Percentiles rank a stretch among this genome's conserved stretches.
These are phyloP conservation scores for Luidia sarsii DNA, from an alignment of 53 echinoderm and acorn worm genomes.

Conservation along the genomic window DNA sequence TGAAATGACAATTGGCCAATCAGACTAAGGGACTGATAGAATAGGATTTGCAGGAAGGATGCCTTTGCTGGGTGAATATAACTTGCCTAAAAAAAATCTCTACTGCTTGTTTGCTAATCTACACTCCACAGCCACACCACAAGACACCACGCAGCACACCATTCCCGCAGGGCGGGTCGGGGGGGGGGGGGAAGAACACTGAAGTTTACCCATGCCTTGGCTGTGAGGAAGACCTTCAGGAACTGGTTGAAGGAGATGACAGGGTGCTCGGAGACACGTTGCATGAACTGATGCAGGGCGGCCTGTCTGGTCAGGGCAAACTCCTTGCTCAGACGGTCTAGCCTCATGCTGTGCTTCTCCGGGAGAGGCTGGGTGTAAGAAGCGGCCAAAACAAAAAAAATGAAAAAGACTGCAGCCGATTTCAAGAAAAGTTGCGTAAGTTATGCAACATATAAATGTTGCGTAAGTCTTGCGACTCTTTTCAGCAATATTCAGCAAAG, in stretches of 20 bases:
- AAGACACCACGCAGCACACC: not conserved
- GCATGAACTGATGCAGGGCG: constrained; percentile 94
- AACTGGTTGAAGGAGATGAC: constrained; percentile 92
- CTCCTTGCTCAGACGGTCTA: constrained; percentile 80
- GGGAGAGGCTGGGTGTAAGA: constrained; percentile 76
- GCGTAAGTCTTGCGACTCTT: too few relatives aligned
- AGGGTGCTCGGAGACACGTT: constrained; percentile 88
- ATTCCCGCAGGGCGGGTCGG: not conserved
- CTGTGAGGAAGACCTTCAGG: constrained; percentile 93
- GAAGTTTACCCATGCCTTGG: constrained; percentile 99
- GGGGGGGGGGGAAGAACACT: not conserved
- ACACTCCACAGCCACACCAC: not conserved
- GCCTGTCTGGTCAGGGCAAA: constrained; percentile 74
- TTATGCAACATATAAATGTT: too few relatives aligned
- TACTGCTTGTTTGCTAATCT: too few relatives aligned
- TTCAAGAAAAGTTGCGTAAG: too few relatives aligned
- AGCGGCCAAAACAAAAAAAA: not conserved
- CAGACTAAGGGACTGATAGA: too few relatives aligned
- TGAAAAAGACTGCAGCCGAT: too few relatives aligned
- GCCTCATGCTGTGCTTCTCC: constrained; percentile 92
- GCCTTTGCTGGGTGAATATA: too few relatives aligned
- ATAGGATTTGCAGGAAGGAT: too few relatives aligned
- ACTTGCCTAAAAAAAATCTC: too few relatives aligned
- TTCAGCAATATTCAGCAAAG: too few relatives aligned
- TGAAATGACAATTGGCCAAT: too few relatives aligned